phyloP scores from a whole-genome alignment of 2,888 invertebrate species.

The Mallateleia sp. region DNA sequence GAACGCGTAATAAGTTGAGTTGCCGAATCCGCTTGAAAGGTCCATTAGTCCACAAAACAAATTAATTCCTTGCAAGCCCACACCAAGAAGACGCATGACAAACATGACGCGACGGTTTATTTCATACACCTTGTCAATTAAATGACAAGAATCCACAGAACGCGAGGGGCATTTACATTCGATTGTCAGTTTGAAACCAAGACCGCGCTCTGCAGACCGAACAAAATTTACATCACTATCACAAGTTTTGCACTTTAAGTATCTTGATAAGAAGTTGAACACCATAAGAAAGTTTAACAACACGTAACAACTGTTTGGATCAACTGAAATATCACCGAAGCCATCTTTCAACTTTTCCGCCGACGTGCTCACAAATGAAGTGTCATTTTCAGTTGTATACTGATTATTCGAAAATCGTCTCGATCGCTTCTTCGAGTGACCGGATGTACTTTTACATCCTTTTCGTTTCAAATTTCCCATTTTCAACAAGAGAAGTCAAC shows the following conservation, averaged over 20 bases:
- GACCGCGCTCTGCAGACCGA: constrained; percentile 42
- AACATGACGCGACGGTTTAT: background rate
- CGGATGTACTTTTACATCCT: constrained; percentile 7
- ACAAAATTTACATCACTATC: constrained; percentile 8
- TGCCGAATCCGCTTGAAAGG: background rate
- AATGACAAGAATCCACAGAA: background rate
- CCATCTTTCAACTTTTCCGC: constrained; percentile 2
- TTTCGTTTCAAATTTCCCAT: constrained; percentile 15
- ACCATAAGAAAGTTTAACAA: constrained; percentile 4
- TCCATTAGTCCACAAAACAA: background rate
- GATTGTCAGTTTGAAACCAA: constrained; percentile 78
- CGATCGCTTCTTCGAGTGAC: background rate
- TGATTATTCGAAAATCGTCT: background rate
- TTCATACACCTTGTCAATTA: background rate
- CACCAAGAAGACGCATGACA: background rate
- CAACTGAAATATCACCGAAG: constrained; percentile 6
- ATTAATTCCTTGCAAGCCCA: background rate
- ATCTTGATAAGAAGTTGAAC: constrained; percentile 13
- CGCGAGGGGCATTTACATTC: constrained; percentile 65
- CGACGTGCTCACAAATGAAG: constrained; percentile 5
- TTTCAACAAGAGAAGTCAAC: constrained; percentile 6
- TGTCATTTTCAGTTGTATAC: background rate
- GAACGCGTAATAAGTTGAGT: constrained; percentile 24
- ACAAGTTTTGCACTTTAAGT: constrained; percentile 22
- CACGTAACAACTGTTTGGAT: constrained; percentile 19